Conservation (phyloP, 2,888 invertebrate species). For the Aelia acuminata region DNA sequence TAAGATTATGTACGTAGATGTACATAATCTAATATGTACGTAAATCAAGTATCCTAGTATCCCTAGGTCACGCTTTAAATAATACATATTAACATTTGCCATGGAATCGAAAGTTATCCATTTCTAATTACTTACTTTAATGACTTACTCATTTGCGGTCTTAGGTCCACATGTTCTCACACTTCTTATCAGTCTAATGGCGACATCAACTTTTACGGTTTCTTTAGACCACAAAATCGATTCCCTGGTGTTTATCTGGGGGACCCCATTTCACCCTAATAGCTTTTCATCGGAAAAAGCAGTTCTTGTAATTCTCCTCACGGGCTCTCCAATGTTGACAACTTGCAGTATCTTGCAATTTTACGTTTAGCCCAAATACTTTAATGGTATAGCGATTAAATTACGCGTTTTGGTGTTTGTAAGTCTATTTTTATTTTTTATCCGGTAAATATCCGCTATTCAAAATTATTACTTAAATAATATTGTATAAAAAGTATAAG, state of each 20-base stretch:
- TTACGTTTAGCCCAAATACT: too few relatives aligned
- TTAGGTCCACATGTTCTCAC: neutral
- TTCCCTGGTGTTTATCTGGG: neutral
- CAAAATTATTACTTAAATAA: too few relatives aligned
- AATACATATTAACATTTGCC: too few relatives aligned
- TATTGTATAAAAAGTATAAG: too few relatives aligned
- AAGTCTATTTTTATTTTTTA: too few relatives aligned
- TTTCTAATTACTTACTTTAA: neutral
- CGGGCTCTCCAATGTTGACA: neutral
- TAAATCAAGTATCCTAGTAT: too few relatives aligned
- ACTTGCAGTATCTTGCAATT: neutral
- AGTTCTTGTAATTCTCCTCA: neutral
- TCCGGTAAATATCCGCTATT: too few relatives aligned
- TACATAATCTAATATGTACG: too few relatives aligned
- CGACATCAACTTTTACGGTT: neutral
- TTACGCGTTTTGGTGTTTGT: too few relatives aligned
- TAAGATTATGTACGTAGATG: too few relatives aligned
- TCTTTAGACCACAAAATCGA: neutral
- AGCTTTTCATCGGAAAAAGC: neutral
- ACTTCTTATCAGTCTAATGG: neutral
- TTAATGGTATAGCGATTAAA: too few relatives aligned
- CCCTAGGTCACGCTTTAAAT: too few relatives aligned
- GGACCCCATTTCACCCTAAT: neutral
- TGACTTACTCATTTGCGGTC: neutral
- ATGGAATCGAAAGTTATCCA: neutral